A percentile compares a stretch with the other conserved stretches of the same genome.
These are phyloP conservation scores for Premnoplex brunnescens DNA, from an alignment of 2,797 vertebrate species.

Conservation along the genomic window DNA sequence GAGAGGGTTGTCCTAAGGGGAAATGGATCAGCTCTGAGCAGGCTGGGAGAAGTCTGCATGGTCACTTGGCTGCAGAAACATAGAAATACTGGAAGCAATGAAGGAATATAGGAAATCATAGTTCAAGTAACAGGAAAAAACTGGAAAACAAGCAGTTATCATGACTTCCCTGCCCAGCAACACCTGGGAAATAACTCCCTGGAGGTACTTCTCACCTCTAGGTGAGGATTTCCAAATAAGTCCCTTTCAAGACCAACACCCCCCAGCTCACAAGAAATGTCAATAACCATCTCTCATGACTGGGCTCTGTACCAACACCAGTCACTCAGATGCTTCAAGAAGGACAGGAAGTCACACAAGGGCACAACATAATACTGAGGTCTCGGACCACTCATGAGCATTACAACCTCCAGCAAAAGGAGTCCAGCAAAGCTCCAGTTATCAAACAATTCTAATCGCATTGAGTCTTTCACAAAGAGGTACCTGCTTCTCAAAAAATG, in stretches of 20 bases:
- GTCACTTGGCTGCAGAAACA: background rate
- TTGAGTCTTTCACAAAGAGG: background rate
- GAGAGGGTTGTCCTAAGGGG: background rate
- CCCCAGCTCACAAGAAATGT: background rate
- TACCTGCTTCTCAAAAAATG: background rate
- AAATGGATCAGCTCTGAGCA: background rate
- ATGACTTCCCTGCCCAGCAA: background rate
- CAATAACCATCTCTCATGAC: background rate
- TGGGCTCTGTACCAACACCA: background rate
- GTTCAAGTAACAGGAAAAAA: background rate
- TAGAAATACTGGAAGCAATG: background rate
- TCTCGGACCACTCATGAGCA: background rate
- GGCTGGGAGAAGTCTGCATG: background rate
- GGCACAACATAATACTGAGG: background rate
- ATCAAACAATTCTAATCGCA: background rate
- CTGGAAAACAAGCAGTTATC: background rate
- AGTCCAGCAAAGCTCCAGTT: background rate
- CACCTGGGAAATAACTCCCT: background rate
- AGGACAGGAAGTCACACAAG: background rate
- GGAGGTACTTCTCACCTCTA: background rate
- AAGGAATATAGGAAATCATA: background rate
- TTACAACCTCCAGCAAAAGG: background rate
- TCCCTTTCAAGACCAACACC: accelerated
- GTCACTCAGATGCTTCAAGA: background rate
- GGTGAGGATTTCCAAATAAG: background rate